These are phyloP conservation scores for human DNA, from an alignment of 2,113 vertebrate species.

Conservation along the genomic window GRCh38 chr16:75883501-75884000, in stretches of 20 bases:
- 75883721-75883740: too few relatives aligned
- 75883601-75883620: not conserved
- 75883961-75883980: not conserved
- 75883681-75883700: not conserved
- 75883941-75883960: not conserved
- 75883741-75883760: too few relatives aligned
- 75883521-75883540: slow-evolving; percentile 34
- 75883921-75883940: not conserved
- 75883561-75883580: slow-evolving; percentile 9
- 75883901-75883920: not conserved
- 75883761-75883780: not conserved
- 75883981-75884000: not conserved
- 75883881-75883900: not conserved
- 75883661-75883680: not conserved
- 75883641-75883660: not conserved
- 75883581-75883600: not conserved
- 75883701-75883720: not conserved
- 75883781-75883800: not conserved
- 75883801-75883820: not conserved
- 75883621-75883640: not conserved
- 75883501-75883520: not conserved
- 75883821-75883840: not conserved
- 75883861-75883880: not conserved
- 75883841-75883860: not conserved
- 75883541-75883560: slow-evolving; percentile 35